Evolutionary conservation across 2,888 invertebrate genomes (phyloP).

Genomic region (Timema cristinae): DNA sequence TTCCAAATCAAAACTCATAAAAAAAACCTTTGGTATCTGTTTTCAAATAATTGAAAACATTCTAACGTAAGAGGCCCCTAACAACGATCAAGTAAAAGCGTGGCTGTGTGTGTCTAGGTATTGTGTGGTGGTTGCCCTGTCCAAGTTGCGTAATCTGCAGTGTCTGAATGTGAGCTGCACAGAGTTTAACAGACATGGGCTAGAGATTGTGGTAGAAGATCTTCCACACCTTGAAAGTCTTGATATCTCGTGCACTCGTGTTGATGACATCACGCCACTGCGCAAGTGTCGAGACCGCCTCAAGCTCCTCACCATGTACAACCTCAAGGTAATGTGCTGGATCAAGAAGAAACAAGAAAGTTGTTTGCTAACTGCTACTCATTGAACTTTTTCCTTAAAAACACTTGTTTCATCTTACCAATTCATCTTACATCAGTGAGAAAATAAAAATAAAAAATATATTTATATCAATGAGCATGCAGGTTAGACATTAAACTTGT

Average conservation of each 20-base stretch:
- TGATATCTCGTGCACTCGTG: slow-evolving; percentile 61
- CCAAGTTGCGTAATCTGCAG: slow-evolving; percentile 56
- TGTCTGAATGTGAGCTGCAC: slow-evolving; percentile 62
- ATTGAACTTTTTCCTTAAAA: too few species aligned
- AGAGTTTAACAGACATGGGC: slow-evolving; percentile 61
- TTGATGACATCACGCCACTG: slow-evolving; percentile 59
- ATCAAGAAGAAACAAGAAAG: too few species aligned
- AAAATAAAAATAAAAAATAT: too few species aligned
- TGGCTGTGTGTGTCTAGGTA: slow-evolving; percentile 42
- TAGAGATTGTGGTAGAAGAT: slow-evolving; percentile 63
- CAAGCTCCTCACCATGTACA: slow-evolving; percentile 57
- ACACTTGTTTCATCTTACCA: too few species aligned
- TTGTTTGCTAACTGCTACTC: too few species aligned
- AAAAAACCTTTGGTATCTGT: too few species aligned
- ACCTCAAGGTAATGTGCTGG: slow-evolving; percentile 49
- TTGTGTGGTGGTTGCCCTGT: slow-evolving; percentile 56
- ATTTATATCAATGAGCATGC: too few species aligned
- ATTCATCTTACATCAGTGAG: too few species aligned
- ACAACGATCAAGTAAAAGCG: not conserved
- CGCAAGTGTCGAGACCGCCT: slow-evolving; percentile 54
- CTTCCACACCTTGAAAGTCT: slow-evolving; percentile 58
- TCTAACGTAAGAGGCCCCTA: too few species aligned
- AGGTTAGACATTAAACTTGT: too few species aligned
- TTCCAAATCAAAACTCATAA: too few species aligned
- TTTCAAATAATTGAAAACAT: too few species aligned